Evolutionary conservation across 2,888 invertebrate genomes (phyloP), one percentile per base, ranked within the genome.

Genomic region (Euproctis similis): DNA sequence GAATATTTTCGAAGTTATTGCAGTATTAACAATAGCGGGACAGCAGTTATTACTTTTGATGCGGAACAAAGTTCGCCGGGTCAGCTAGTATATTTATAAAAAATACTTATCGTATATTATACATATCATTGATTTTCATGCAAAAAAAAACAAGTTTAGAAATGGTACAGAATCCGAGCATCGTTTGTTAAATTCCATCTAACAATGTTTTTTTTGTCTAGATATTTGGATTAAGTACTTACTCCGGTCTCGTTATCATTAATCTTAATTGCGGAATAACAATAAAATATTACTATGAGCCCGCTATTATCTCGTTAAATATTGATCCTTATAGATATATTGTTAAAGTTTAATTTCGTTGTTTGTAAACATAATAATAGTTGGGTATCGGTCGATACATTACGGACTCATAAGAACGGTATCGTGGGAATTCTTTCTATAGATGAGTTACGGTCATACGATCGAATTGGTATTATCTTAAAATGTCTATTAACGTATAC

Each of bases 251-350:
- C 67, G 69, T 82, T 82, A 84, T 84, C 82, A 82, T 82, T 76
- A 80, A 84, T 84, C 82, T 82, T 82, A 82, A 84, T 84, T 81
- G 82, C 69, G 53, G 78, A 80, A 80, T 81, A 76, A 80, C 77
- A 80, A 81, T 82, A 82, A 82, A 80, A 80, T 81, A 80, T 80
- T 69, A 71, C 71, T 63, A 47, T 49, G 59, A 68, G 64, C 55
- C 64, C 54, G 48, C 38, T 42, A 36, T 46, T 38, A 44, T 44
- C 39, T 49, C 49, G 43, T 53, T 58, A 41, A 26, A 71, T 59
- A 58, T 44, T 66, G 39, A 42, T 58, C 70, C 62, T 59, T 72
- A 62, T 52, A 37, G 22, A 1, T 11, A 12, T 47, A 26, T 36
- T 35, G 39, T 59, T 73, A 77, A 51, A 63, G 75, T 65, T 55